These are phyloP conservation scores for Pangasius krempfi DNA, from an alignment of 2,797 vertebrate genomes.

Conservation along the genomic window DNA sequence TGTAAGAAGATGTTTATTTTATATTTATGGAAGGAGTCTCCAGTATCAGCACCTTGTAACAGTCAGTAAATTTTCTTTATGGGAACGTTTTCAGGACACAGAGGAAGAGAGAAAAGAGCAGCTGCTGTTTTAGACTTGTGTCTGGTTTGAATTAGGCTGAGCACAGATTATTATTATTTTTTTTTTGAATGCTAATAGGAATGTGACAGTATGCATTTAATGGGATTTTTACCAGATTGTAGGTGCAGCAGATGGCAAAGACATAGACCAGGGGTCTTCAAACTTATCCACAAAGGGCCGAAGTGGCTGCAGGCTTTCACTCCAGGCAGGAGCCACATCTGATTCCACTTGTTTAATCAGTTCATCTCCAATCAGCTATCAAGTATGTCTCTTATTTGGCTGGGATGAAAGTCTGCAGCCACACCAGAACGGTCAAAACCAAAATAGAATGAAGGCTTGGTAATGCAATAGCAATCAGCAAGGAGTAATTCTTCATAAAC, in stretches of 20 bases:
- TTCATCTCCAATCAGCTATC: not conserved
- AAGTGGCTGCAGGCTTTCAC: slow-evolving; percentile 9
- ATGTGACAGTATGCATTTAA: not conserved
- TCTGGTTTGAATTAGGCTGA: not conserved
- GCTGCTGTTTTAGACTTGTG: not conserved
- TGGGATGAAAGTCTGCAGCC: not conserved
- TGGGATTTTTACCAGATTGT: not conserved
- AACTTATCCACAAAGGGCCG: not conserved
- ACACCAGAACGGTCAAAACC: not conserved
- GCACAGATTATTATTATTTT: not conserved
- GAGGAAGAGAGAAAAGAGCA: not conserved
- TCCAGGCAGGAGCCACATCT: not conserved
- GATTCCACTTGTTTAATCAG: slow-evolving; percentile 14
- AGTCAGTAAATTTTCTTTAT: not conserved
- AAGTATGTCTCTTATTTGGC: not conserved
- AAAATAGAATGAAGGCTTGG: not conserved
- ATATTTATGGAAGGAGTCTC: not conserved
- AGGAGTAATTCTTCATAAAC: not conserved
- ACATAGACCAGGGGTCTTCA: not conserved
- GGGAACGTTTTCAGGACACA: not conserved
- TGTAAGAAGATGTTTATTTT: not conserved
- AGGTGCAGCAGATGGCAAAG: not conserved
- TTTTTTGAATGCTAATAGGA: not conserved
- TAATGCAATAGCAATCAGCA: not conserved
- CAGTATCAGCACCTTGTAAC: not conserved